phyloP scores from a whole-genome alignment of 2,888 invertebrate species.

The Smittia sp. region DNA sequence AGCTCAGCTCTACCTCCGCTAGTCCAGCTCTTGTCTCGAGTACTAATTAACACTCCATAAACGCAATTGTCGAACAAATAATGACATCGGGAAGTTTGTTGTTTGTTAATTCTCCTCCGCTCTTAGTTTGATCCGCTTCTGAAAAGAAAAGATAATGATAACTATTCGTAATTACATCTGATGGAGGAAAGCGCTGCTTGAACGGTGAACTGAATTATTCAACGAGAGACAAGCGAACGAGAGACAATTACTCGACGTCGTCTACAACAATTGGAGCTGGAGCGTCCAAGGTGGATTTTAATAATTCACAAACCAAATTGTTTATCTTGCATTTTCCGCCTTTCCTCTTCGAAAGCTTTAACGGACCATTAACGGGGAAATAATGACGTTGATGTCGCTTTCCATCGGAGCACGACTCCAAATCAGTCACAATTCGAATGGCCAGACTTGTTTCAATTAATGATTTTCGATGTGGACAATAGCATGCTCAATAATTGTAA shows the following conservation, averaged over 20 bases:
- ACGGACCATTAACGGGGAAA: not conserved
- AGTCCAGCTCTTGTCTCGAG: not conserved
- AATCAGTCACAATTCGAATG: slow-evolving; percentile 3
- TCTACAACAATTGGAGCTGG: not conserved
- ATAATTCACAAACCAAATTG: slow-evolving; percentile 3
- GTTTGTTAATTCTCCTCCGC: not conserved
- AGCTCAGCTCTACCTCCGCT: not conserved
- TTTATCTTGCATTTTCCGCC: slow-evolving; percentile 18
- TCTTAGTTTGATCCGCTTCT: not conserved
- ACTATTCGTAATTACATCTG: slow-evolving; percentile 19
- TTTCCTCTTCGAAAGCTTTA: not conserved
- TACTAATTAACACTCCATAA: slow-evolving; percentile 25
- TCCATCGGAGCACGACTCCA: not conserved
- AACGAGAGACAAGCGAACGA: not conserved
- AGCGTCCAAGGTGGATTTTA: slow-evolving; percentile 13
- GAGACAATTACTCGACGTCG: not conserved
- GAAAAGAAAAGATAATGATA: slow-evolving; percentile 17
- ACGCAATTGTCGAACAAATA: not conserved
- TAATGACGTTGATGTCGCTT: not conserved
- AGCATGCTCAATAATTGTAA: slow-evolving; percentile 32
- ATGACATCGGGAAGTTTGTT: slow-evolving; percentile 1
- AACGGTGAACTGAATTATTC: not conserved
- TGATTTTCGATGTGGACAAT: slow-evolving; percentile 15
- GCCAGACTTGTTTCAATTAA: slow-evolving; percentile 33
- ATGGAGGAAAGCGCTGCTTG: not conserved